Base-by-base conservation (phyloP, 2,797 vertebrate species). In the Pangasius mekongensis region DNA sequence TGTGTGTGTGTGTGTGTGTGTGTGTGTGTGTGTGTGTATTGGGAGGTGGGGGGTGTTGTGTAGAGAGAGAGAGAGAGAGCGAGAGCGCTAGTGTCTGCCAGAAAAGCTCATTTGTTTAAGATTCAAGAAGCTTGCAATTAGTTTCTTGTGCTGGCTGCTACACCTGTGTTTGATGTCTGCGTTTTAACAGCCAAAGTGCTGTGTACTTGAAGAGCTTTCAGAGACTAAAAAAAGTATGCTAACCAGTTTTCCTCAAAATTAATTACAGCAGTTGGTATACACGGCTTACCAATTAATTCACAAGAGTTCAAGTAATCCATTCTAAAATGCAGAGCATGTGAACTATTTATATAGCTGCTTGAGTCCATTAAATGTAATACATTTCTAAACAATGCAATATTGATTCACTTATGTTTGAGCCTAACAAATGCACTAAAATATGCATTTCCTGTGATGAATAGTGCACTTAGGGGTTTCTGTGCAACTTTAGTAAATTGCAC, bases 91-190 rank as follows among this genome's bases (percentile, higher is more conserved):
- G 62, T 33, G 39, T 47, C n/a, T 83, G 67, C 69, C 69, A 84
- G 81, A 54, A 74, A 77, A 58, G 27, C 67, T 73, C 36, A 18
- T 88, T 90, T 90, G 86, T 52, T 83, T 89, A 80, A 85, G 54
- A 82, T 88, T 82, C 85, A 87, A 58, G 67, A 66, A 27, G 86
- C 88, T 86, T 54, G 78, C 87, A 86, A 90, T 91, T 90, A 91
- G 78, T 87, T 90, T 76, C 83, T 87, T 87, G 67, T 56, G 30
- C 83, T 89, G 88, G 87, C 85, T 82, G 77, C 83, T 90, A 47
- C 30, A 89, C 87, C 87, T 76, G 87, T 58, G 86, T 89, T 90
- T 89, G 87, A 91, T 89, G 83, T 87, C 83, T 89, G 71, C 67
- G 33, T 86, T 91, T 39, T 62, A 89, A 90, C 89, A 86, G 67